These are phyloP conservation scores for Etheostoma spectabile DNA, from an alignment of 2,113 vertebrate species.

Conservation along the genomic window DNA sequence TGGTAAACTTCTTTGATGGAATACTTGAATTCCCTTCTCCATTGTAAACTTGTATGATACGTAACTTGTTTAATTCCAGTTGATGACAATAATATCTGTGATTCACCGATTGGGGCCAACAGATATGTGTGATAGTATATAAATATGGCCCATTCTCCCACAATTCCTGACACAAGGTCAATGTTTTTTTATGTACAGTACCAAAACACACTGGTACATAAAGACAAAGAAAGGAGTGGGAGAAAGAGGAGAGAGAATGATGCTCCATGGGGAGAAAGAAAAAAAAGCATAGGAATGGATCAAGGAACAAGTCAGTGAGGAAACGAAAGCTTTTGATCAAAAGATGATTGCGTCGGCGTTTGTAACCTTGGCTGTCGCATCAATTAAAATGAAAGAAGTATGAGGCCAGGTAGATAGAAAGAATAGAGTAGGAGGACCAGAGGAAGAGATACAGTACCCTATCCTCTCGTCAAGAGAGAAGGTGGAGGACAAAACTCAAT, in stretches of 20 bases:
- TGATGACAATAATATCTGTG: not conserved
- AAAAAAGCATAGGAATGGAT: not conserved
- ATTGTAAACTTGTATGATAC: not conserved
- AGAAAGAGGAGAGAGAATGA: not conserved
- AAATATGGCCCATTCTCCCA: not conserved
- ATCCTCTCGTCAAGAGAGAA: not conserved
- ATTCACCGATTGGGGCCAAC: not conserved
- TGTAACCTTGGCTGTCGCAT: conserved; percentile 55
- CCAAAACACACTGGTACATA: not conserved
- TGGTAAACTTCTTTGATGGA: not conserved
- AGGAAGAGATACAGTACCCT: too few relatives aligned
- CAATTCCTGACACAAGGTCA: conserved; percentile 15
- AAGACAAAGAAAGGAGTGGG: not conserved
- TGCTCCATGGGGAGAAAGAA: not conserved
- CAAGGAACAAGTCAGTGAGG: conserved; percentile 7
- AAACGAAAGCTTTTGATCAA: conserved; percentile 42
- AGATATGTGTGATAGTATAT: not conserved
- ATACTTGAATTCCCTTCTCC: too few relatives aligned
- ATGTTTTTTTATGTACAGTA: conserved; percentile 16
- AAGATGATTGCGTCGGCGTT: conserved; percentile 10
- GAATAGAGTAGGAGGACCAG: too few relatives aligned
- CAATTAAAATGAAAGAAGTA: conserved; percentile 55
- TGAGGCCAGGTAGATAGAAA: conserved; percentile 19
- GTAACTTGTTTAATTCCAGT: not conserved
- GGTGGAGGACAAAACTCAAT: conserved; percentile 12